Conservation (phyloP, 1,140 invertebrate species). For the Neodiprion virginianus region DNA sequence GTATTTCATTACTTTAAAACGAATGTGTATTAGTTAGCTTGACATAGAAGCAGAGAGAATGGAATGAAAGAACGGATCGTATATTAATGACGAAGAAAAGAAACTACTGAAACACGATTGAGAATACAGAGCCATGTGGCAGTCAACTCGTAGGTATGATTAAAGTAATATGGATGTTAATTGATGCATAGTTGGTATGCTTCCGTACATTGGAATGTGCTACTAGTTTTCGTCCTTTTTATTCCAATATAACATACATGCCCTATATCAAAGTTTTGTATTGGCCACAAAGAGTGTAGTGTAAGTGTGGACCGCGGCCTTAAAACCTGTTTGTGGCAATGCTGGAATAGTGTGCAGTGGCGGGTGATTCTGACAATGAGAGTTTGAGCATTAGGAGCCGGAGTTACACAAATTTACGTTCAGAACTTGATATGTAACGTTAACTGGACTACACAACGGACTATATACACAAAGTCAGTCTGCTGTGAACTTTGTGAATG, state of each 20-base stretch:
- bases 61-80: too few species aligned
- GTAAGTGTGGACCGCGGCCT: slow-evolving; percentile 32
- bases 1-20: too few species aligned
- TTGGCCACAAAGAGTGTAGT: slow-evolving; percentile 32
- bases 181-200: background rate
- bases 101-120: background rate
- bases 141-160: background rate
- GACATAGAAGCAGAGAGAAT: too few species aligned
- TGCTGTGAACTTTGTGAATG: slow-evolving; percentile 26
- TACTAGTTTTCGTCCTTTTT: slow-evolving; percentile 5
- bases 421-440: background rate
- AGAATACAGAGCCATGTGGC: slow-evolving; percentile 1
- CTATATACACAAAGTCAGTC: slow-evolving; percentile 21
- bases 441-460: background rate
- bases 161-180: background rate
- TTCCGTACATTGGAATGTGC: slow-evolving; percentile 7
- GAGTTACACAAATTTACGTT: background rate
- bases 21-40: too few species aligned
- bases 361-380: background rate
- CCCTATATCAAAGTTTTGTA: slow-evolving; percentile 16
- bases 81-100: too few species aligned
- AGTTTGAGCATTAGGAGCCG: background rate
- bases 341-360: slow-evolving; percentile 8
- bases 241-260: background rate
- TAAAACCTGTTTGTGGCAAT: slow-evolving; percentile 32